A percentile compares a stretch with the other conserved stretches of the same genome.
Evolutionary conservation across 2,888 invertebrate genomes (phyloP).

Genomic region (Caenorhabditis sp.): DNA sequence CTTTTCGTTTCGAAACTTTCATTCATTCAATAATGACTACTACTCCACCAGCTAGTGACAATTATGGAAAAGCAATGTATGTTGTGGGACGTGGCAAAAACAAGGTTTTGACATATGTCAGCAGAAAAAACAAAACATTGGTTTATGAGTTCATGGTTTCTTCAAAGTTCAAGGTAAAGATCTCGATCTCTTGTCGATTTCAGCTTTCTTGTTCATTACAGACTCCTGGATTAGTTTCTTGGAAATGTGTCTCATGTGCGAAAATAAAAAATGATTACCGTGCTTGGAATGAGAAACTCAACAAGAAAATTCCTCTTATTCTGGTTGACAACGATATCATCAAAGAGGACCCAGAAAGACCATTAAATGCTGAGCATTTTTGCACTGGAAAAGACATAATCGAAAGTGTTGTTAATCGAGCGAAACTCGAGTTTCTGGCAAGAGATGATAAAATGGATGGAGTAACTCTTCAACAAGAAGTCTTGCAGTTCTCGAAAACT

Average conservation of each 20-base stretch:
- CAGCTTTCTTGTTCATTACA: no score
- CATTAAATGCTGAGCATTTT: conserved; percentile 36
- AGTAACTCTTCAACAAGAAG: background rate
- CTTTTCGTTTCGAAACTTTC: background rate
- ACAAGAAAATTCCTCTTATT: conserved; percentile 32
- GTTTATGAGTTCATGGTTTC: conserved; percentile 42
- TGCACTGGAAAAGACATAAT: conserved; percentile 34
- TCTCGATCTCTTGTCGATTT: no score
- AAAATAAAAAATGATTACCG: conserved; percentile 34
- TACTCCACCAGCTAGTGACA: background rate
- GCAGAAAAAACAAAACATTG: conserved; percentile 12
- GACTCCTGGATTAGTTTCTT: conserved; percentile 33
- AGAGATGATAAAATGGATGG: background rate
- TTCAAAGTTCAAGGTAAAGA: conserved; percentile 24
- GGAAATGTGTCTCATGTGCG: conserved; percentile 29
- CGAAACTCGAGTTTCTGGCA: conserved; percentile 26
- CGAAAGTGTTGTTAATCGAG: conserved; percentile 20
- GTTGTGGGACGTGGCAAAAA: conserved; percentile 28
- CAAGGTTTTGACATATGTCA: conserved; percentile 18
- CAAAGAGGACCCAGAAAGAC: conserved; percentile 36
- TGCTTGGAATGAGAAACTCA: conserved; percentile 12
- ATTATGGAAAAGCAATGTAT: conserved; percentile 29
- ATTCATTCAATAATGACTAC: conserved; percentile 4
- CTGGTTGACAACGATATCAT: conserved; percentile 38
- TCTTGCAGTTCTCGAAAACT: background rate